Base-by-base conservation (phyloP, 2,113 vertebrate genomes). In the Sigmodon hispidus region DNA sequence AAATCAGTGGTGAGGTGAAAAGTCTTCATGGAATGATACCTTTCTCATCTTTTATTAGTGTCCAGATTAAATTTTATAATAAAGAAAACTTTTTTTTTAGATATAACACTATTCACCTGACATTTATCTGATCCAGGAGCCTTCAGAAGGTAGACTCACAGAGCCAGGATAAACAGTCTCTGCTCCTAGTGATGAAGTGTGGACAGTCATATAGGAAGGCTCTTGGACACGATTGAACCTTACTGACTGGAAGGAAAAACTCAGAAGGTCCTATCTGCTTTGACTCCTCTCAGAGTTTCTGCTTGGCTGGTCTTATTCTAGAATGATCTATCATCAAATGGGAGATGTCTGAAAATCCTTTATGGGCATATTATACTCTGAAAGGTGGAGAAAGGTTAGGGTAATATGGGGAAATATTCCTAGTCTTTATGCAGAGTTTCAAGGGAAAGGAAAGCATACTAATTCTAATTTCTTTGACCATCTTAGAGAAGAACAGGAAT, bases 1-100 rank as follows among this genome's bases (percentile, higher is more conserved):
- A 65, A 52, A 55, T 50, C 15, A 34, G 12, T 59, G 40, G 10
- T 16, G 0, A 5, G 29, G 61, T 45, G 29, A 13, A 48, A 8
- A 43, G 45, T 5, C 21, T 26, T 19, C 13, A 17, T 16, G 5
- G 0, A 17, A n/a, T 88, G 34, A 48, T 1, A 43, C 0, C 26
- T 63, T 83, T 40, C 29, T 63, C 65, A 83, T 11, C 12, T 19
- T 26, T 70, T 45, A 72, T 9, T 13, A 59, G 9, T 19, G 4
- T 17, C 34, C 72, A 67, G 16, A 16, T 34, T 55, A n/a, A 7
- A 67, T 45, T 75, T 16, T 52, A 4, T 22, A 65, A 34, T 24
- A 67, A 92, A 61, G 36, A 76, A n/a, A 92, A 65, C 2, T n/a
- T n/a, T n/a, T n/a, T n/a, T n/a, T n/a, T n/a, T n/a, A n/a, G n/a